These are phyloP conservation scores for Australoheros facetus DNA, from an alignment of 2,797 vertebrate species.

Conservation along the genomic window DNA sequence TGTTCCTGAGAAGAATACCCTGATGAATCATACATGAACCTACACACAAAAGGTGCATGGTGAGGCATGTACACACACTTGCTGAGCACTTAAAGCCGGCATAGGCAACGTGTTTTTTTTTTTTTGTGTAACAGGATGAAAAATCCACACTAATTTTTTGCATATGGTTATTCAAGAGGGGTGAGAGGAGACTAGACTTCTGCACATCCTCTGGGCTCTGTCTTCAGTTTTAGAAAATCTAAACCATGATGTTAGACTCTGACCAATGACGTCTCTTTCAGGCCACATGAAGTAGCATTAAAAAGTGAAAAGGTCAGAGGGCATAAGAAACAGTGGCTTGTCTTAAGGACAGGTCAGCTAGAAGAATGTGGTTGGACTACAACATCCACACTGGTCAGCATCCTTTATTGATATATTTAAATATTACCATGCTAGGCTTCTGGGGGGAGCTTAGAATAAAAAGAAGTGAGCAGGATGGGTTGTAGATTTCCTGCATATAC, in stretches of 20 bases:
- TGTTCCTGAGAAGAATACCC: conserved; percentile 15
- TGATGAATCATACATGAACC: conserved; percentile 49
- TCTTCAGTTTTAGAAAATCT: not conserved
- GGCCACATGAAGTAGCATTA: not conserved
- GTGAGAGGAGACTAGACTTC: not conserved
- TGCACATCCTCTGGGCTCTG: not conserved
- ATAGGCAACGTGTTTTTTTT: not conserved
- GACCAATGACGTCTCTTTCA: not conserved
- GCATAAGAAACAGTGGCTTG: too few species aligned
- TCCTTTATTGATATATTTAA: not conserved
- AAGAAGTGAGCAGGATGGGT: not conserved
- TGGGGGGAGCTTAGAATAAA: not conserved
- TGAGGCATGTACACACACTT: conserved; percentile 4
- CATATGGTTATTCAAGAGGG: not conserved
- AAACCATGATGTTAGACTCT: not conserved
- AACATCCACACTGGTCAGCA: not conserved
- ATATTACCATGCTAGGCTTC: not conserved
- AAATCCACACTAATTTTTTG: not conserved
- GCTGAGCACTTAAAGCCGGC: not conserved
- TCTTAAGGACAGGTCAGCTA: not conserved
- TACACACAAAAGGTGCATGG: conserved; percentile 1
- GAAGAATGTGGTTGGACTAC: not conserved
- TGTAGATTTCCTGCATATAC: not conserved
- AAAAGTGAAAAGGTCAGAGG: not conserved
- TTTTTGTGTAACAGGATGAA: not conserved